phyloP scores from a whole-genome alignment of 1,140 invertebrate species.

The Alviniconcha marisindica region DNA sequence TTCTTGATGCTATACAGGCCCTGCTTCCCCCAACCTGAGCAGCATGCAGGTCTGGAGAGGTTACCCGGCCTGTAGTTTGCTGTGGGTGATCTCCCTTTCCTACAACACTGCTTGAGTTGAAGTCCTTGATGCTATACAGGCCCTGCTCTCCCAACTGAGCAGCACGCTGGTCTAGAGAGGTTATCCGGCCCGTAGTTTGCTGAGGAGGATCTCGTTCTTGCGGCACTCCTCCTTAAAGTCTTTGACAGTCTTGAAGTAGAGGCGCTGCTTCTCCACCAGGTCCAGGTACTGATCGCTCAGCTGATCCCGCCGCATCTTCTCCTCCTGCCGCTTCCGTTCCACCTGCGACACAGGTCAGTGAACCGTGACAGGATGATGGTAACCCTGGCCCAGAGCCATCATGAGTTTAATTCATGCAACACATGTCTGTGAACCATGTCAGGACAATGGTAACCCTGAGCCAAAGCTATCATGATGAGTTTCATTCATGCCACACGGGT shows the following conservation, averaged over 20 bases:
- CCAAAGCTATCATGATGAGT: too few species aligned
- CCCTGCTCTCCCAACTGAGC: neutral
- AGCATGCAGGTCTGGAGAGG: neutral
- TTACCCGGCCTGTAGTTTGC: neutral
- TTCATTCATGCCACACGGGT: too few species aligned
- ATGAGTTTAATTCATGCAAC: too few species aligned
- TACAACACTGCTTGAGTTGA: neutral
- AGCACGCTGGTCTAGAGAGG: neutral
- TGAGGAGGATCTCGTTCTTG: conserved; percentile 71
- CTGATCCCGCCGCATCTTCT: conserved; percentile 84
- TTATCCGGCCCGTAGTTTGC: conserved; percentile 48
- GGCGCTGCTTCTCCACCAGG: conserved; percentile 87
- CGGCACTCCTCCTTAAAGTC: conserved; percentile 81
- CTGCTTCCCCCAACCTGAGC: too few species aligned
- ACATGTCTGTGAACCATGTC: too few species aligned
- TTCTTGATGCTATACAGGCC: too few species aligned
- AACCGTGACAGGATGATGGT: too few species aligned
- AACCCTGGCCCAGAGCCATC: too few species aligned
- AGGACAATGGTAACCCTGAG: too few species aligned
- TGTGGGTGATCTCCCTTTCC: neutral
- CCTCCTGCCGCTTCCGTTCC: conserved; percentile 78
- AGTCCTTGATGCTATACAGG: neutral
- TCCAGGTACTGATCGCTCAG: conserved; percentile 84
- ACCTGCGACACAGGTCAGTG: too few species aligned
- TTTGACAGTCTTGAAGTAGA: conserved; percentile 90